phyloP scores from a whole-genome alignment of 1,140 invertebrate genomes.

The Leptinotarsa defecta region DNA sequence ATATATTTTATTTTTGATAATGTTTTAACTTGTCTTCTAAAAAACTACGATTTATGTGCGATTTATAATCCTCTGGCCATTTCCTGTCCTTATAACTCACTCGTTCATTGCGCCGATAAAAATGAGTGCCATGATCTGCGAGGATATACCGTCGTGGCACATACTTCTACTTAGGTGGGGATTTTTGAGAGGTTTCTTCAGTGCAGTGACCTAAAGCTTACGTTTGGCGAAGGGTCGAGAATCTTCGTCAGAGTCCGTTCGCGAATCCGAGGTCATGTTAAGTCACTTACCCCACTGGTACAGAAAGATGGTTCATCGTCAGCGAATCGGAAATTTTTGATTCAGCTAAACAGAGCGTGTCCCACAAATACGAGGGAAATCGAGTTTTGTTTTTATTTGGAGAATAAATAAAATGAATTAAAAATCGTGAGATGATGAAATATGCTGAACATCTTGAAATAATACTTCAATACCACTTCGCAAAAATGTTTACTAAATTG shows the following conservation, averaged over 20 bases:
- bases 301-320: conserved; percentile 2
- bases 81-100: not conserved
- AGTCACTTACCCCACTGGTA: conserved; percentile 33
- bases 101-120: not conserved
- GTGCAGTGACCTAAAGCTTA: conserved; percentile 30
- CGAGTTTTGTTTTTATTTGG: too few relatives aligned
- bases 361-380: conserved; percentile 7
- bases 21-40: too few relatives aligned
- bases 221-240: conserved; percentile 21
- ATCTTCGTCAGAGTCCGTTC: conserved; percentile 20
- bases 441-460: too few relatives aligned
- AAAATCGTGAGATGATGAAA: too few relatives aligned
- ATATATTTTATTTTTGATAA: too few relatives aligned
- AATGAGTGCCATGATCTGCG: not conserved
- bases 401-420: too few relatives aligned
- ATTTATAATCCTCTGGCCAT: not conserved
- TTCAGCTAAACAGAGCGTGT: not conserved
- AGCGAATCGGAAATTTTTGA: not conserved
- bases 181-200: conserved; percentile 33
- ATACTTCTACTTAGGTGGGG: not conserved
- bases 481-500: too few relatives aligned
- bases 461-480: too few relatives aligned
- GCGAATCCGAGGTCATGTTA: conserved; percentile 26
- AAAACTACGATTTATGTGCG: too few relatives aligned
- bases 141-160: not conserved